Percentiles rank a stretch among this genome's conserved stretches.
phyloP scores from a whole-genome alignment of 1,140 invertebrate species.

The Adelges cooleyi region DNA sequence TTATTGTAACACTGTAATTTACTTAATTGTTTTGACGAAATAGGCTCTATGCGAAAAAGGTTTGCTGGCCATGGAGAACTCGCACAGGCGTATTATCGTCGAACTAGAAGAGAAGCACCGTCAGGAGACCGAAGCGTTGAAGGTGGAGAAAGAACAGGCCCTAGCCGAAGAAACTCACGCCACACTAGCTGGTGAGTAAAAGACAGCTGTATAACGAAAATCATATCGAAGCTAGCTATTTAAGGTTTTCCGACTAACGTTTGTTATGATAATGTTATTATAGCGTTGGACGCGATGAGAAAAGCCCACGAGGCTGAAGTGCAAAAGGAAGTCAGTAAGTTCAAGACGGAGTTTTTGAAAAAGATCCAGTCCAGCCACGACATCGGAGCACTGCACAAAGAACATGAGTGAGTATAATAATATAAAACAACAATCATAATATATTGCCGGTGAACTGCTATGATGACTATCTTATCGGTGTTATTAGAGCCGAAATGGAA shows the following conservation, averaged over 20 bases:
- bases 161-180: conserved; percentile 76
- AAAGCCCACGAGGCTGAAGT: conserved; percentile 87
- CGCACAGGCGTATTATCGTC: conserved; percentile 67
- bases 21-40: no score
- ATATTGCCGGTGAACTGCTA: no score
- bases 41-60: conserved; percentile 73
- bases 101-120: conserved; percentile 76
- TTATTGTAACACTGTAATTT: no score
- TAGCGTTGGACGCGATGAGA: conserved; percentile 80
- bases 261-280: conserved; percentile 34
- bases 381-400: conserved; percentile 44
- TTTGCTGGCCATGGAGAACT: conserved; percentile 73
- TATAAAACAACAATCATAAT: no score
- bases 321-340: conserved; percentile 71
- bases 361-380: conserved; percentile 52
- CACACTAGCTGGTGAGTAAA: conserved; percentile 39
- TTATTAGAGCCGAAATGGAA: conserved; percentile 62
- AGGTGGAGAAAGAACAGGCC: conserved; percentile 75
- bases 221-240: no score
- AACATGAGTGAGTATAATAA: conserved; percentile 47
- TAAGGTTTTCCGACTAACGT: no score
- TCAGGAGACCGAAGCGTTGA: conserved; percentile 56
- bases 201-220: not conserved
- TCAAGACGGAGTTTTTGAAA: conserved; percentile 72
- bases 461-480: not conserved